These are phyloP conservation scores for Gorsachius magnificus DNA, from an alignment of 2,797 vertebrate species.

Conservation along the genomic window DNA sequence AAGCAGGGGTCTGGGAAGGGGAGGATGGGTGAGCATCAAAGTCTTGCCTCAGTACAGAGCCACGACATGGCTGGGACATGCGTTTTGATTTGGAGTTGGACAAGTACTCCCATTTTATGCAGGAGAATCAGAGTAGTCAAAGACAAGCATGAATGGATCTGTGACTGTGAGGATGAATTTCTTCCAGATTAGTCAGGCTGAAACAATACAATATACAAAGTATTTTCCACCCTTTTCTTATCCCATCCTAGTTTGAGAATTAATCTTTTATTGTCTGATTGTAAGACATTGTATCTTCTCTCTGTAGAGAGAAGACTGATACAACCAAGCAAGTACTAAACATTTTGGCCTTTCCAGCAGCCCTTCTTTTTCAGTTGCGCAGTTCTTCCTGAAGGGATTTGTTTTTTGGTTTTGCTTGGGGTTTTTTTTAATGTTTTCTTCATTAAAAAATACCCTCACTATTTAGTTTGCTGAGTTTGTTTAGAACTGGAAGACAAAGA, in stretches of 20 bases:
- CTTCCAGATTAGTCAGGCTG: not conserved
- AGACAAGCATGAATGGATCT: not conserved
- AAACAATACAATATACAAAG: not conserved
- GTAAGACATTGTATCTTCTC: not conserved
- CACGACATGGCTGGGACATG: rapidly evolving
- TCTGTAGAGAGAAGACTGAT: not conserved
- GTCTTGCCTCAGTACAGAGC: not conserved
- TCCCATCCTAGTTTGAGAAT: not conserved
- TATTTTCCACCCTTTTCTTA: not conserved
- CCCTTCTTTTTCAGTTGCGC: not conserved
- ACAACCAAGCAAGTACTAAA: not conserved
- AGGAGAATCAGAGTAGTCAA: not conserved
- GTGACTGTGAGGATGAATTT: not conserved
- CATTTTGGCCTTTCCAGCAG: not conserved
- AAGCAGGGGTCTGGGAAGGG: not conserved
- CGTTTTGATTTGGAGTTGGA: not conserved
- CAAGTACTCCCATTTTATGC: not conserved
- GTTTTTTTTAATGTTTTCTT: not conserved
- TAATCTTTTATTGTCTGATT: not conserved
- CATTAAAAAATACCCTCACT: not conserved
- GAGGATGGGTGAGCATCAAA: not conserved
- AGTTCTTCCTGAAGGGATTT: not conserved
- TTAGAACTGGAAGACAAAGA: not conserved
- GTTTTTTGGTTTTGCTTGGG: not conserved
- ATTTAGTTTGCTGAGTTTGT: not conserved